Conservation (phyloP, 2,113 vertebrate genomes). For the Rhinolophus sinicus region DNA sequence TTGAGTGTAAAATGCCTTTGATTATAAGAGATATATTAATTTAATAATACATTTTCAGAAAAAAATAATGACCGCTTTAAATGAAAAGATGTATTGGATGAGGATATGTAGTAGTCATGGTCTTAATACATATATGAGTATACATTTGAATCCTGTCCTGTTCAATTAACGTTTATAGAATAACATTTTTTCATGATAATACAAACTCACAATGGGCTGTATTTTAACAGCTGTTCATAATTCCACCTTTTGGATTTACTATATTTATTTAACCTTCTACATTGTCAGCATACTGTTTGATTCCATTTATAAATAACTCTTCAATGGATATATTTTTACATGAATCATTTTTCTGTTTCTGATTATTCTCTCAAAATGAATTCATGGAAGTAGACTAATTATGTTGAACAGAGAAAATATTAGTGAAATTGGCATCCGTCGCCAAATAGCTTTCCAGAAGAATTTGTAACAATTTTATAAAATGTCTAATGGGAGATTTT, state of each 20-base stretch:
- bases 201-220: not conserved
- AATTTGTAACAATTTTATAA: conserved; percentile 12
- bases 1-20: not conserved
- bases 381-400: not conserved
- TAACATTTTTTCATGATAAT: conserved; percentile 18
- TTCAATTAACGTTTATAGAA: not conserved
- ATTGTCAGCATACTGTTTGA: not conserved
- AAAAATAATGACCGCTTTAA: not conserved
- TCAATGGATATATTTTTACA: not conserved
- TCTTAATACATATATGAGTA: not conserved
- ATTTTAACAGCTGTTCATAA: not conserved
- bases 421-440: not conserved
- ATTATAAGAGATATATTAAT: not conserved
- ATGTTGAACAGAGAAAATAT: not conserved
- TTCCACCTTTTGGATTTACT: not conserved
- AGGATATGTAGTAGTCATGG: not conserved
- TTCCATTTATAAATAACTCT: not conserved
- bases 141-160: not conserved
- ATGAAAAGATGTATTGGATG: not conserved
- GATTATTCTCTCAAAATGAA: not conserved
- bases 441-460: not conserved
- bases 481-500: not conserved
- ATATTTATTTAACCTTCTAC: conserved; percentile 18
- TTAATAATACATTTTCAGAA: not conserved
- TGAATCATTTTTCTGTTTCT: conserved; percentile 1